Evolutionary conservation across 2,797 vertebrate genomes (phyloP), one percentile per base, ranked within the genome.

Genomic region (Periophthalmus magnuspinnatus): DNA sequence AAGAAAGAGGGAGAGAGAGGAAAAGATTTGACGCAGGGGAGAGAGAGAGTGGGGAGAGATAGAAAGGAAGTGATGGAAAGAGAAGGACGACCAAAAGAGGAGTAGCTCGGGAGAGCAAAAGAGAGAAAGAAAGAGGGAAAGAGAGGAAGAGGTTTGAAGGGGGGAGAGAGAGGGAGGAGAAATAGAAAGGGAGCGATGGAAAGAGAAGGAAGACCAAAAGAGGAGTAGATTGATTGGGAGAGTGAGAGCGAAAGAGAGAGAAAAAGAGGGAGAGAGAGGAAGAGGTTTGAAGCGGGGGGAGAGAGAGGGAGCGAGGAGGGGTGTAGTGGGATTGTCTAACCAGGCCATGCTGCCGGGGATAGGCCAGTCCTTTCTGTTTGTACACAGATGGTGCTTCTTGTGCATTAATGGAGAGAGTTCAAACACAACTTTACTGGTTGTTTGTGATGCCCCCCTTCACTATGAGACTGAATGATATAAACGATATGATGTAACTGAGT

Each of bases 271-370:
- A 79, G 69, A 76, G 76, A 69, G 69, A 86, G 74, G 80, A 67
- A 75, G 76, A 16, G 47, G 2, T n/a, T n/a, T n/a, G n/a, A n/a
- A n/a, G n/a, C n/a, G 69, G 69, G 54, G 62, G 2, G 16, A 1
- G 11, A 13, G 47, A 4, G 36, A 1, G 36, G 7, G 36, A 38
- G 36, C 8, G 28, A 28, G 28, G 28, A 28, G 41, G 41, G 9
- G 41, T 13, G 64, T 71, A n/a, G 79, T 77, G 82, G 32, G 80
- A 88, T 87, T 84, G 82, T 89, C 86, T 93, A 94, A 93, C 91
- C 90, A 93, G 93, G 92, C 83, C 91, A 93, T 50, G 77, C 85
- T 90, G 84, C 85, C 85, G 81, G 83, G 89, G 83, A 90, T 85
- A 83, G 83, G 84, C 79, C 72, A 75, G 59, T 38, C 59, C 78